Base-by-base conservation (phyloP, 2,113 vertebrate genomes). In the Protomyctophum bolini region DNA sequence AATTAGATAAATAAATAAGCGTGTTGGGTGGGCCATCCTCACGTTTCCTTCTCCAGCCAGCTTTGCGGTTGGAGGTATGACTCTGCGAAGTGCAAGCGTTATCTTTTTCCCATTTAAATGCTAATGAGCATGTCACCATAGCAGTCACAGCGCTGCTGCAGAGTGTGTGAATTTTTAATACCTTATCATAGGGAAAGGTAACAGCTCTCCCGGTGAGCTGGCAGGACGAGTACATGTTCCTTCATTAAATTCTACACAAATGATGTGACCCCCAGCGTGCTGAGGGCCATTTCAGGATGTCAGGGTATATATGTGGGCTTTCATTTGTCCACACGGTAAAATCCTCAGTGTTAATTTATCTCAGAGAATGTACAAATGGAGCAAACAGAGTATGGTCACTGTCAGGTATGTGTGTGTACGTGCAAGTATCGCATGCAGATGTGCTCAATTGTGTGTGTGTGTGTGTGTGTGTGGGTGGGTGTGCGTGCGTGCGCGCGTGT, bases 81-180 rank as follows among this genome's bases (percentile, higher is more conserved):
- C 87, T 88, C 72, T 84, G 83, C 68, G 49, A 85, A 90, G 79
- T 86, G 75, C 57, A 11, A 4, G 79, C 71, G 73, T 90, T 91
- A 92, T 92, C 90, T 90, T 90, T 92, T 92, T 90, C 84, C 86
- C 64, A 93, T 93, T 94, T 92, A 93, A 93, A 93, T 94, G 92
- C 91, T 92, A 94, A 94, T 92, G 91, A 92, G 90, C 63, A 12
- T 76, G 73, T 86, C 80, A 80, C 84, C 70, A n/a, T 80, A 86
- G 60, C 21, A 85, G 88, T 90, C 82, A 88, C 88, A 88, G 86
- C 46, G 55, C 81, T 48, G 72, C 61, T 58, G 86, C n/a, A 91
- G 85, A 89, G 78, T 72, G 78, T 90, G 91, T 88, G 88, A 91
- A 91, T 86, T 87, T 92, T 87, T 91, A 88, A 91, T 89, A 85